Evolutionary conservation across 2,888 invertebrate species (phyloP), one percentile per base, ranked within the genome.

Genomic region (Sepiola atlantica): DNA sequence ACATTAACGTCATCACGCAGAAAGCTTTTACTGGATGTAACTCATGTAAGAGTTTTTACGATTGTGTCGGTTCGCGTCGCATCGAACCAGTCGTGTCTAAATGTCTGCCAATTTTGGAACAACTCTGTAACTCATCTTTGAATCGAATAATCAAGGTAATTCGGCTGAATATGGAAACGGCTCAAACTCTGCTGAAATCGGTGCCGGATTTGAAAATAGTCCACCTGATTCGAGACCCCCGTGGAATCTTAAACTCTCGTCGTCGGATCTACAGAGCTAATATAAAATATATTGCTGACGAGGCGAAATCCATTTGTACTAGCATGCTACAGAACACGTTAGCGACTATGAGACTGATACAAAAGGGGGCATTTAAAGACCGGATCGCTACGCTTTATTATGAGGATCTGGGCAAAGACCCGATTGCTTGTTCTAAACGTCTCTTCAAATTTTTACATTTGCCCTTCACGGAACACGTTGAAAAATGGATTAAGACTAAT

Each of bases 181-280:
- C 94, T 6, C 55, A 54, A n/a, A 77, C 94, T 16, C 57, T 96
- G 14, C 54, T 96, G 45, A 28, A 94, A 16, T 55, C 92, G 6
- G 54, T 95, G 57, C 95, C 95, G 0, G 93, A 94, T 45, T 94
- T 96, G 35, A 95, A 95, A 91, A 93, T 95, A 18, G 93, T 96
- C 10, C 94, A 95, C 94, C 93, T 96, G 4, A 61, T 95, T 21
- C 92, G 96, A 35, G 96, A 96, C 93, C 95, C 95, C n/a, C 94
- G 96, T 21, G 96, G 94, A 28, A 94, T 95, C 14, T 55, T 95
- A 20, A 94, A 35, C 55, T 93, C 93, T 10, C 55, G 93, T 55
- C 35, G 32, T 14, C n/a, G 35, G 20, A 55, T 93, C 18, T 28
- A 32, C 3, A 35, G 2, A 93, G 4, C 20, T 93, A 55, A 32